phyloP scores from a whole-genome alignment of 1,140 invertebrate species.

The Brachionus angularis region DNA sequence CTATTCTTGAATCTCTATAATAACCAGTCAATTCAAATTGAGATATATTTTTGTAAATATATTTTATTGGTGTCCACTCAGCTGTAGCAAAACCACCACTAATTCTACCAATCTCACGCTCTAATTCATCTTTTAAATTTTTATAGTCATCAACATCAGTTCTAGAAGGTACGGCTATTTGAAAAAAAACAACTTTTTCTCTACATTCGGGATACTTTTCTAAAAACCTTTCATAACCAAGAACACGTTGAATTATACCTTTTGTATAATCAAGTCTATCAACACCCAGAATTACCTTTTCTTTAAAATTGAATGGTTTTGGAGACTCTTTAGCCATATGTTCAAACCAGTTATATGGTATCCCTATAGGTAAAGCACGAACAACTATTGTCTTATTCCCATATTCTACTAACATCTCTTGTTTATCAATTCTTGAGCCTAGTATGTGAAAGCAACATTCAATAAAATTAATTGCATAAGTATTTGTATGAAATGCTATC shows the following conservation, averaged over 20 bases:
- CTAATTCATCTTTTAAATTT: slow-evolving; percentile 82
- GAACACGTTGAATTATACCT: slow-evolving; percentile 75
- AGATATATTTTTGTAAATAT: slow-evolving; percentile 77
- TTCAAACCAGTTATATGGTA: slow-evolving; percentile 79
- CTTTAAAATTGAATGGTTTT: slow-evolving; percentile 53
- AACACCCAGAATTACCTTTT: slow-evolving; percentile 75
- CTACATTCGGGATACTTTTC: slow-evolving; percentile 79
- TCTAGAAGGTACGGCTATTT: slow-evolving; percentile 80
- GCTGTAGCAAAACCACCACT: slow-evolving; percentile 74
- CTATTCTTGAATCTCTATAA: slow-evolving; percentile 73
- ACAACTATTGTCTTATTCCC: slow-evolving; percentile 76
- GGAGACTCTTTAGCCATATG: slow-evolving; percentile 73
- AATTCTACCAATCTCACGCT: slow-evolving; percentile 78
- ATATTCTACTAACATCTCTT: slow-evolving; percentile 77
- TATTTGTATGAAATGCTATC: slow-evolving; percentile 84
- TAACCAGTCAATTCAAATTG: slow-evolving; percentile 78
- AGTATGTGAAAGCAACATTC: slow-evolving; percentile 81
- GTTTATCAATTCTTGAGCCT: slow-evolving; percentile 78
- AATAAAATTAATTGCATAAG: slow-evolving; percentile 84
- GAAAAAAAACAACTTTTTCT: slow-evolving; percentile 72
- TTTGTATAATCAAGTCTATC: slow-evolving; percentile 86
- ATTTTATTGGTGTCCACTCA: slow-evolving; percentile 83
- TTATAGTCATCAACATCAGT: slow-evolving; percentile 85
- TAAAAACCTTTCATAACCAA: slow-evolving; percentile 75
- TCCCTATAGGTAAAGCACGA: slow-evolving; percentile 64